A percentile compares a stretch with the other conserved stretches of the same genome.
Conservation (phyloP, 2,113 vertebrate species). For the Panthera uncia region DNA sequence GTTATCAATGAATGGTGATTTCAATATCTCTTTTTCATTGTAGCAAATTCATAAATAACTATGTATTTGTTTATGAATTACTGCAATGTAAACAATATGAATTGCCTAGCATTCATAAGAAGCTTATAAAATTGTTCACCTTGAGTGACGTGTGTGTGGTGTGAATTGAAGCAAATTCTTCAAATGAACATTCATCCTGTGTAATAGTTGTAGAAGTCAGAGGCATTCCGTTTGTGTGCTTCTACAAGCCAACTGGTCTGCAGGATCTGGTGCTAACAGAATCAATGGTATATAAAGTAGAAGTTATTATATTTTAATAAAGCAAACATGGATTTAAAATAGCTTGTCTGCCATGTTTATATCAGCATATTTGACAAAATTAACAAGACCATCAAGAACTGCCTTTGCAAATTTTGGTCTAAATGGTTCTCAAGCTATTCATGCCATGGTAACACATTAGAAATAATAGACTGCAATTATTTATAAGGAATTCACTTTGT, state of each 20-base stretch:
- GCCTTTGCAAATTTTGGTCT: background rate
- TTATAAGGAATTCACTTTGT: conserved; percentile 54
- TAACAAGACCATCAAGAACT: conserved; percentile 32
- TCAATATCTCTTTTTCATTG: background rate
- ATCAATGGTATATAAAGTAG: background rate
- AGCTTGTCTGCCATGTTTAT: conserved; percentile 14
- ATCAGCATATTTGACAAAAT: conserved; percentile 56
- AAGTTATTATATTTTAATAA: conserved; percentile 53
- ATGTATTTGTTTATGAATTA: conserved; percentile 53
- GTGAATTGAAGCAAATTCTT: conserved; percentile 55
- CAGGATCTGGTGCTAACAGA: background rate
- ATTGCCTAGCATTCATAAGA: conserved; percentile 51
- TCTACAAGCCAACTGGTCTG: background rate
- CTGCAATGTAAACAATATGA: conserved; percentile 33
- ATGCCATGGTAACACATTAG: background rate
- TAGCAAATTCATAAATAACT: background rate
- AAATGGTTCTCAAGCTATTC: conserved; percentile 11
- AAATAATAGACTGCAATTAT: conserved; percentile 52
- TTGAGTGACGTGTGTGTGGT: background rate
- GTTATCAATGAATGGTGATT: conserved; percentile 54
- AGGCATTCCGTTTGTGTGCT: background rate
- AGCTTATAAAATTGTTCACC: conserved; percentile 24
- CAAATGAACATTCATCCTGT: conserved; percentile 8
- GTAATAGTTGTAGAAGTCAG: conserved; percentile 48
- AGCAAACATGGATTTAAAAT: conserved; percentile 17